Percentiles rank a stretch among this genome's conserved stretches.
Evolutionary conservation across 2,888 invertebrate genomes (phyloP).

Genomic region (Cerastoderma edule): DNA sequence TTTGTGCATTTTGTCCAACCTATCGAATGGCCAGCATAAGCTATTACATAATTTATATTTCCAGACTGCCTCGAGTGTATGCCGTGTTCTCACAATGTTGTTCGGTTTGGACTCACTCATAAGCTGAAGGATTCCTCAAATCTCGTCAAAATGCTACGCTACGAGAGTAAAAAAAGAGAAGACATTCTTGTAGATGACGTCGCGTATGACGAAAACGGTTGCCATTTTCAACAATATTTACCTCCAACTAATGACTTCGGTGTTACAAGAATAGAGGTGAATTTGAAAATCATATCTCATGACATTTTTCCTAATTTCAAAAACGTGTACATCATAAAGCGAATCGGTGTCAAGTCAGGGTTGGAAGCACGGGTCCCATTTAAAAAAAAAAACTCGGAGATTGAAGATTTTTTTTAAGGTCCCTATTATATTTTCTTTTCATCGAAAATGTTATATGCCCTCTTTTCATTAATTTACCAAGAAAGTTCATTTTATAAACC

Average conservation of each 20-base stretch:
- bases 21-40: too few species aligned
- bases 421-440: background rate
- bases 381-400: background rate
- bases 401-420: background rate
- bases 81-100: slow-evolving; percentile 16
- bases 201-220: background rate
- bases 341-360: background rate
- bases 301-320: too few species aligned
- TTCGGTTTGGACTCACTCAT: slow-evolving; percentile 16
- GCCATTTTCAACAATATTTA: background rate
- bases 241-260: slow-evolving; percentile 9
- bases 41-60: background rate
- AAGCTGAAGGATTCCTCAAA: slow-evolving; percentile 15
- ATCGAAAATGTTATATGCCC: background rate
- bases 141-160: slow-evolving; percentile 9
- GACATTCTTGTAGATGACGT: background rate
- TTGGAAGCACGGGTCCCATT: background rate
- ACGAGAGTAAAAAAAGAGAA: background rate
- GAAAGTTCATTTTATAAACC: background rate
- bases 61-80: slow-evolving; percentile 29
- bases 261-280: slow-evolving; percentile 1
- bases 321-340: too few species aligned
- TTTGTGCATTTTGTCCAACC: too few species aligned
- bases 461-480: background rate
- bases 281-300: too few species aligned